Base-by-base conservation (phyloP, 2,113 vertebrate genomes). In the Atherinomorus stipes region DNA sequence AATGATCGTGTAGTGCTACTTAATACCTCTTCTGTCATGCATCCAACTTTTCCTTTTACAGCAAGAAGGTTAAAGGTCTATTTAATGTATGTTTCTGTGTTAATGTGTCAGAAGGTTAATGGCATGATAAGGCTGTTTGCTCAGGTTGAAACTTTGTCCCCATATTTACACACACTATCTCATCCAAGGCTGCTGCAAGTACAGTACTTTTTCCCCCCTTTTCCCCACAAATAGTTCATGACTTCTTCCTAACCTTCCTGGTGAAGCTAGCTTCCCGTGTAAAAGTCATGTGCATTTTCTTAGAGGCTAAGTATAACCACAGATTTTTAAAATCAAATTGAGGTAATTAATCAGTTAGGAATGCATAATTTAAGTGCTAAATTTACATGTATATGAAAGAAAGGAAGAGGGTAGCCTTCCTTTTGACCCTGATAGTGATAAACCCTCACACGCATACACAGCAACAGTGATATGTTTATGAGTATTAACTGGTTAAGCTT, bases 101-200 rank as follows among this genome's bases (percentile, higher is more conserved):
- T 71, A 50, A 1, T 76, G 64, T 71, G 74, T 80, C 51, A 78
- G 19, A 61, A 47, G 34, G 44, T 61, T 56, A 64, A 23, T 15
- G 23, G 4, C 51, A 38, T 7, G 44, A 80, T 80, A 71, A 80
- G 60, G 4, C 18, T 18, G 60, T 80, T 82, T 68, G 40, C 26
- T 21, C 11, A 44, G 34, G 62, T 37, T 61, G 23, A 57, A 67
- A 40, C 40, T 37, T 51, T 67, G 44, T 28, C 31, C 25, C 22
- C 4, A 15, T 54, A 42, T 80, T 71, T 69, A 21, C 38, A 21
- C 26, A 22, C 0, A 23, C 10, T 71, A 23, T 42, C 60, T 18
- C 4, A 2, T 12, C 62, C 34, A 61, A 56, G 9, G 15, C 25
- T 51, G 28, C 28, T 63, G 5, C 34, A 37, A 12, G 45, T n/a